A percentile compares a stretch with the other conserved stretches of the same genome.
phyloP scores from a whole-genome alignment of 2,888 invertebrate species.

The Chrysodeixis includens region DNA sequence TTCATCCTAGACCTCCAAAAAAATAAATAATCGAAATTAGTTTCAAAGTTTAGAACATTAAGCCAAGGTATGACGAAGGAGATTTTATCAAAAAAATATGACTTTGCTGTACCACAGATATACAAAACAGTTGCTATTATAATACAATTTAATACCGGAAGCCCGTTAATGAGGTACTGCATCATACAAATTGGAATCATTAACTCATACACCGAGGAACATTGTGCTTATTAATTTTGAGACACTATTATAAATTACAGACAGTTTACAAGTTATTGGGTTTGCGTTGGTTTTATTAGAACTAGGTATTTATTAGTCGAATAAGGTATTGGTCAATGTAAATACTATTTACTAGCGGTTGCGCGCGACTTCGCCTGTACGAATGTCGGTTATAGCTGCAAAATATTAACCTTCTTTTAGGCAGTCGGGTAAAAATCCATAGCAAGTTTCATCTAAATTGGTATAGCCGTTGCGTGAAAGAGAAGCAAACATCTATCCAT shows the following conservation, averaged over 20 bases:
- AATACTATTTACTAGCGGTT: too few species aligned
- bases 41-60: background rate
- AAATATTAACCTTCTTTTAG: too few species aligned
- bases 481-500: too few species aligned
- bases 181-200: slow-evolving; percentile 38
- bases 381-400: too few species aligned
- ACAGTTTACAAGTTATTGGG: background rate
- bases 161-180: slow-evolving; percentile 30
- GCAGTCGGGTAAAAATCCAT: too few species aligned
- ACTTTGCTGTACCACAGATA: slow-evolving; percentile 14
- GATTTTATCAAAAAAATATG: slow-evolving; percentile 5
- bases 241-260: slow-evolving; percentile 28
- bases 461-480: too few species aligned
- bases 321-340: too few species aligned
- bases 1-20: too few species aligned
- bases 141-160: slow-evolving; percentile 38
- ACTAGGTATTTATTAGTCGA: background rate
- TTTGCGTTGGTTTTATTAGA: background rate
- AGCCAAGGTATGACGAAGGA: background rate
- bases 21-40: background rate
- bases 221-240: slow-evolving; percentile 29
- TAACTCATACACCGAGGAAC: slow-evolving; percentile 20
- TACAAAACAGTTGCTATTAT: slow-evolving; percentile 33
- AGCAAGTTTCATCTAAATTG: too few species aligned
- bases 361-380: too few species aligned